These are phyloP conservation scores for Seriola rivoliana DNA, from an alignment of 2,113 vertebrate genomes.

Conservation along the genomic window DNA sequence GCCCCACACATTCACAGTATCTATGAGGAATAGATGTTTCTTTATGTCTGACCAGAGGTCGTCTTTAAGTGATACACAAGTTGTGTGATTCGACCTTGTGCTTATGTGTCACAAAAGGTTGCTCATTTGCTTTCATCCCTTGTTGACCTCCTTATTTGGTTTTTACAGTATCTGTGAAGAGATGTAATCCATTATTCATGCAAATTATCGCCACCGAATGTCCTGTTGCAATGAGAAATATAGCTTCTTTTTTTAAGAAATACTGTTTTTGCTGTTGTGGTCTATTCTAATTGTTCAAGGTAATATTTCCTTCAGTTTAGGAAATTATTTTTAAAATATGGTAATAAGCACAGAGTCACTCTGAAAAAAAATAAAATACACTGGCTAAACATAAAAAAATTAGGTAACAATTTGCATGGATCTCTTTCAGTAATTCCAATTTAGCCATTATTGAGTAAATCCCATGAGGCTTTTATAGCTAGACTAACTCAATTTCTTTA, in stretches of 20 bases:
- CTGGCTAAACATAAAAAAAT: no score
- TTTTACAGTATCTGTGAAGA: slow-evolving; percentile 23
- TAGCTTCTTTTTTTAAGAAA: background rate
- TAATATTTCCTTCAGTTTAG: background rate
- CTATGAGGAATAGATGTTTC: slow-evolving; percentile 41
- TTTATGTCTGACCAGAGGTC: slow-evolving; percentile 40
- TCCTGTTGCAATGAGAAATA: slow-evolving; percentile 41
- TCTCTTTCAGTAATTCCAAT: no score
- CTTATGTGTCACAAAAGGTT: slow-evolving; percentile 23
- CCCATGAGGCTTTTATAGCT: no score
- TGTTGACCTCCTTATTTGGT: slow-evolving; percentile 32
- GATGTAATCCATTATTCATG: slow-evolving; percentile 34
- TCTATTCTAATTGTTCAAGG: background rate
- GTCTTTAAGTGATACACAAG: slow-evolving; percentile 22
- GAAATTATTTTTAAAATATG: slow-evolving; percentile 2
- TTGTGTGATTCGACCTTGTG: slow-evolving; percentile 16
- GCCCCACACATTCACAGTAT: slow-evolving; percentile 36
- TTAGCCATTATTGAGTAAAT: no score
- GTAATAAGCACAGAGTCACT: background rate
- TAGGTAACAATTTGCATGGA: no score
- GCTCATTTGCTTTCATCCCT: slow-evolving; percentile 34
- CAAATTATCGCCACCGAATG: slow-evolving; percentile 23
- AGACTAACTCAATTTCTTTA: no score
- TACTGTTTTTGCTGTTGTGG: background rate
- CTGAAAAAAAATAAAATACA: no score